A percentile compares a stretch with the other conserved stretches of the same genome.
phyloP scores from a whole-genome alignment of 1,140 invertebrate genomes.

The Nylanderia fulva region DNA sequence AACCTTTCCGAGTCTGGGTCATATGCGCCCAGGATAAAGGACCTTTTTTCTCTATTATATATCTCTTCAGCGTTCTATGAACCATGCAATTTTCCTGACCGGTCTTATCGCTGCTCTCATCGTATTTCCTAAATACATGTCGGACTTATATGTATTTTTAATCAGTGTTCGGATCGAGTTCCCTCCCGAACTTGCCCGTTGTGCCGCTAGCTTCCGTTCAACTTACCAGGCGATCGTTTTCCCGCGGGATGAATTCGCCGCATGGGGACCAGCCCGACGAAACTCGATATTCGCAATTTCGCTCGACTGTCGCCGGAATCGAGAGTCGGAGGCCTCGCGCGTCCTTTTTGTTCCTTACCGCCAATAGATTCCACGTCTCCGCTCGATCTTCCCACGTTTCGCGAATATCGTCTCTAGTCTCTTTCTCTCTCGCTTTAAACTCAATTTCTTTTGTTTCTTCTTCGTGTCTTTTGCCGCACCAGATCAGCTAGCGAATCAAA shows the following conservation, averaged over 20 bases:
- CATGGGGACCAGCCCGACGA: constrained; percentile 56
- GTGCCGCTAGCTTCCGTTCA: constrained; percentile 52
- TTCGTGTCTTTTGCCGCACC: constrained; percentile 27
- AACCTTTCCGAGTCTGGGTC: neutral
- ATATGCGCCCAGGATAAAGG: neutral
- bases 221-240: constrained; percentile 58
- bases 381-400: neutral
- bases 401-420: constrained; percentile 8
- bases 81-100: constrained; percentile 38
- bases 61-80: neutral
- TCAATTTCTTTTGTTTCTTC: constrained; percentile 52
- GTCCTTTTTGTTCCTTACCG: constrained; percentile 54
- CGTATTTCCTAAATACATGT: constrained; percentile 72
- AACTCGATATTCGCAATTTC: constrained; percentile 76
- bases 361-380: constrained; percentile 34
- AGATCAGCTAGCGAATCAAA: constrained; percentile 28
- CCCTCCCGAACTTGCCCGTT: neutral
- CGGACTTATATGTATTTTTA: constrained; percentile 78
- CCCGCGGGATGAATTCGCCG: constrained; percentile 68
- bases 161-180: constrained; percentile 75
- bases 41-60: constrained; percentile 6
- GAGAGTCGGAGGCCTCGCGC: constrained; percentile 47
- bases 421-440: constrained; percentile 32
- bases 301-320: constrained; percentile 69
- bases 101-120: constrained; percentile 62